phyloP scores from a whole-genome alignment of 2,888 invertebrate genomes.

The Drosophila kanekoi region DNA sequence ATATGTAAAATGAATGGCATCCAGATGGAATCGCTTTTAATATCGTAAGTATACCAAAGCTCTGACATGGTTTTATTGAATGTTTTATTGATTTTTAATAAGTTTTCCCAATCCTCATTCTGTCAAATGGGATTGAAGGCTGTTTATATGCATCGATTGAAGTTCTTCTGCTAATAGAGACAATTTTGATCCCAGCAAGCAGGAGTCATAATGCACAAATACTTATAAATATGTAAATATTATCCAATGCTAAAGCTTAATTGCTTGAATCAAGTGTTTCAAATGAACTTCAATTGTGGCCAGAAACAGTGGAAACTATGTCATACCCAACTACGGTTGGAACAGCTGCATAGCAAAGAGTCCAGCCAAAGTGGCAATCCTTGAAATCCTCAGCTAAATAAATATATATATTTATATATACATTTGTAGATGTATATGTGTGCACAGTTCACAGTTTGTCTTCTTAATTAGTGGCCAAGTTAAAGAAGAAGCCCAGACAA shows the following conservation, averaged over 20 bases:
- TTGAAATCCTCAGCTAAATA: constrained; percentile 40
- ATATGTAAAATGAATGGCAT: no score
- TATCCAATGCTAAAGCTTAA: not conserved
- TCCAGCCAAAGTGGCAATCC: not conserved
- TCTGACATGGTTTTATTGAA: no score
- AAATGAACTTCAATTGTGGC: constrained; percentile 44
- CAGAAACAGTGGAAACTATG: constrained; percentile 21
- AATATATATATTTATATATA: constrained; percentile 2
- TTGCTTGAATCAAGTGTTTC: constrained; percentile 18
- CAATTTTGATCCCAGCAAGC: not conserved
- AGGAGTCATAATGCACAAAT: not conserved
- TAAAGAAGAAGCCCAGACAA: constrained; percentile 40
- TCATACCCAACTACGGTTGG: not conserved
- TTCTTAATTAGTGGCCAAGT: constrained; percentile 77
- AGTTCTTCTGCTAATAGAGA: not conserved
- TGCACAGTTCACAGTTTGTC: constrained; percentile 65
- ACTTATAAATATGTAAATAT: constrained; percentile 9
- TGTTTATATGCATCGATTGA: not conserved
- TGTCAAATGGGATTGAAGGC: no score
- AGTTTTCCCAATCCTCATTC: no score
- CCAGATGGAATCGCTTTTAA: no score
- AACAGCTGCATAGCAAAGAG: constrained; percentile 4
- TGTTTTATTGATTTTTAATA: no score
- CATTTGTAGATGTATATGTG: constrained; percentile 10
- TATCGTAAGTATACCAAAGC: no score